Conservation (phyloP, 2,113 vertebrate species). For the Psephotus haematonotus region DNA sequence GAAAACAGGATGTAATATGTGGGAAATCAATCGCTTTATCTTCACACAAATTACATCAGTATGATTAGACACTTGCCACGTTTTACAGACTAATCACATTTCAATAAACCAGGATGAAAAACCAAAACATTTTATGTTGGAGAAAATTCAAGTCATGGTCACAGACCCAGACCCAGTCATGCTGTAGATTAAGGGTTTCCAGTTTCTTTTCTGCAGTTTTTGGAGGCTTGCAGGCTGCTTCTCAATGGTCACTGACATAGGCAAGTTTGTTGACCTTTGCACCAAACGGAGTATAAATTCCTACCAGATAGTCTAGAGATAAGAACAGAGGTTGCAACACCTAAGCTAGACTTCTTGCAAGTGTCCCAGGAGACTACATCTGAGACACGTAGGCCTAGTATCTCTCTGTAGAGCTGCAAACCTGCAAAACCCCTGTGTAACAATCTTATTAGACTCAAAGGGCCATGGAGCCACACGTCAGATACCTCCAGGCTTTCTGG, state of each 20-base stretch:
- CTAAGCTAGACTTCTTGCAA: not conserved
- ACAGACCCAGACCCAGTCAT: not conserved
- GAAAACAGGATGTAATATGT: not conserved
- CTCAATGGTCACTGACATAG: not conserved
- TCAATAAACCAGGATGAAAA: not conserved
- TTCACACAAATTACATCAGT: not conserved
- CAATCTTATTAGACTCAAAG: not conserved
- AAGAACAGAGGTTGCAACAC: not conserved
- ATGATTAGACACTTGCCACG: not conserved
- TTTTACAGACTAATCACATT: not conserved
- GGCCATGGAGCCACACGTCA: not conserved
- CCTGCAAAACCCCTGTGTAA: not conserved
- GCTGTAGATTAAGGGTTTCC: not conserved
- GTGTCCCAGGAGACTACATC: not conserved
- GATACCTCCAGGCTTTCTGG: not conserved
- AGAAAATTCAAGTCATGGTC: not conserved
- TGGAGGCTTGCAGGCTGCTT: not conserved
- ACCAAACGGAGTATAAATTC: not conserved
- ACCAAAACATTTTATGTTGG: not conserved
- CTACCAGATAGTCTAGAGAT: not conserved
- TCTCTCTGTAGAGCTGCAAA: not conserved
- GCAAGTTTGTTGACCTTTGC: not conserved
- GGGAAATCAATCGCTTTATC: not conserved
- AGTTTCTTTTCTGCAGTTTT: not conserved
- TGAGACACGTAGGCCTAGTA: not conserved